These are phyloP conservation scores for Empis stercorea DNA, from an alignment of 2,888 invertebrate species.

Conservation along the genomic window DNA sequence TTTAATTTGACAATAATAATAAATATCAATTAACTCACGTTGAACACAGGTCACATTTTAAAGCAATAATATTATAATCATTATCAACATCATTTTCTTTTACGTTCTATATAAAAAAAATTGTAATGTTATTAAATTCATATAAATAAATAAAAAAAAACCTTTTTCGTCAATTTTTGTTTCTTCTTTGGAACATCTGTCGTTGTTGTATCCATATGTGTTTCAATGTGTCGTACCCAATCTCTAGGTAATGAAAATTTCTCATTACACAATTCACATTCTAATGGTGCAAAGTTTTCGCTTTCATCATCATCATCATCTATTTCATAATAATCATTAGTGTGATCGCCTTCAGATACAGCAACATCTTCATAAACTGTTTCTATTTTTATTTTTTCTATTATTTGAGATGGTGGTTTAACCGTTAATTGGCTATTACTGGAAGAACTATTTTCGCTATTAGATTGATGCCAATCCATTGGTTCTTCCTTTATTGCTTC, in stretches of 20 bases:
- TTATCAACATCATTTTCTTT: slow-evolving; percentile 54
- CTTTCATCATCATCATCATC: slow-evolving; percentile 16
- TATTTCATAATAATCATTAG: slow-evolving; percentile 29
- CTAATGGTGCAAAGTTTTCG: slow-evolving; percentile 56
- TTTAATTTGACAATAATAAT: too few species aligned
- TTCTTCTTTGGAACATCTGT: slow-evolving; percentile 31
- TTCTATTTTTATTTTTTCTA: slow-evolving; percentile 1
- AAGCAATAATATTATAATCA: too few species aligned
- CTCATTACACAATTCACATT: slow-evolving; percentile 73
- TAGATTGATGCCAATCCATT: slow-evolving; percentile 47
- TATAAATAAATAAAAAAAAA: slow-evolving; percentile 6
- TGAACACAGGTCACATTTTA: slow-evolving; percentile 66
- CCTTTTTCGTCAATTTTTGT: slow-evolving; percentile 41
- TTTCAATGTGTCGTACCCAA: slow-evolving; percentile 73
- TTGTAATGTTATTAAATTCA: background rate
- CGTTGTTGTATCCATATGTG: slow-evolving; percentile 52
- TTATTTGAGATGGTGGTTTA: slow-evolving; percentile 7
- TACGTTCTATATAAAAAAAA: slow-evolving; percentile 21
- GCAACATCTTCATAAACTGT: slow-evolving; percentile 16
- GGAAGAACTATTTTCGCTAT: slow-evolving; percentile 2
- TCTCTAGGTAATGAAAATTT: slow-evolving; percentile 69
- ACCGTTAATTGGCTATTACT: slow-evolving; percentile 4
- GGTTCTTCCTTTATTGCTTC: slow-evolving; percentile 47
- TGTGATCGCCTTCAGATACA: slow-evolving; percentile 17
- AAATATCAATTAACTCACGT: slow-evolving; percentile 37